phyloP scores from a whole-genome alignment of 2,113 vertebrate genomes.

The Triplophysa dalaica region DNA sequence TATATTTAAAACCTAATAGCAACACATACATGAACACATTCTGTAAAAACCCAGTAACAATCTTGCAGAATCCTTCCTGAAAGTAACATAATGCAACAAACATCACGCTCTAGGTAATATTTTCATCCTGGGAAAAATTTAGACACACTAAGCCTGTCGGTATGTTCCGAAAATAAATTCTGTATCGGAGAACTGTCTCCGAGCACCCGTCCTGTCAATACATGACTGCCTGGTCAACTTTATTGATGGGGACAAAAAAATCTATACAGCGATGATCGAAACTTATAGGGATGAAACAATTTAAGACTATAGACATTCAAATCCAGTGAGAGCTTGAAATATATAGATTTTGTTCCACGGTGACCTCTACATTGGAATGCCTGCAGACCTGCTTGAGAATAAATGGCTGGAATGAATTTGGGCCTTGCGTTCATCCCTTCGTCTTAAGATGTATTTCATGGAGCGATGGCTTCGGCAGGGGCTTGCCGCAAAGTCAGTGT shows the following conservation, averaged over 20 bases:
- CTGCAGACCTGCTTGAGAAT: conserved; percentile 17
- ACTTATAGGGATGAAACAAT: conserved; percentile 38
- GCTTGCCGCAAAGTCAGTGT: neutral
- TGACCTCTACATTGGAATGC: neutral
- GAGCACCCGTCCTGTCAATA: conserved; percentile 28
- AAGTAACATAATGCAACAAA: conserved; percentile 38
- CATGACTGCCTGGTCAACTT: conserved; percentile 50
- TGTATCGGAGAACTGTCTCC: conserved; percentile 51
- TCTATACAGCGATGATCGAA: conserved; percentile 44
- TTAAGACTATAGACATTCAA: conserved; percentile 34
- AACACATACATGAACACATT: conserved; percentile 37
- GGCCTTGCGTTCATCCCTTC: neutral
- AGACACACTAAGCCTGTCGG: conserved; percentile 18
- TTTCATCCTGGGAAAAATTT: conserved; percentile 45
- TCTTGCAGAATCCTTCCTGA: conserved; percentile 39
- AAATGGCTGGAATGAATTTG: conserved; percentile 4
- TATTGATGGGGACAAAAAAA: conserved; percentile 36
- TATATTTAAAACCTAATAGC: neutral
- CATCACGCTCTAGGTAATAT: conserved; percentile 44
- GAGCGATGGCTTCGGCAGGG: neutral
- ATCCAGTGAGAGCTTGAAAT: neutral
- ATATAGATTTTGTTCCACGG: neutral
- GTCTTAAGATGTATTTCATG: conserved; percentile 8
- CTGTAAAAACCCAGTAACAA: conserved; percentile 31
- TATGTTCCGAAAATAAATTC: conserved; percentile 49